phyloP scores from a whole-genome alignment of 2,113 vertebrate genomes.

The Zosterops hypoxanthus region DNA sequence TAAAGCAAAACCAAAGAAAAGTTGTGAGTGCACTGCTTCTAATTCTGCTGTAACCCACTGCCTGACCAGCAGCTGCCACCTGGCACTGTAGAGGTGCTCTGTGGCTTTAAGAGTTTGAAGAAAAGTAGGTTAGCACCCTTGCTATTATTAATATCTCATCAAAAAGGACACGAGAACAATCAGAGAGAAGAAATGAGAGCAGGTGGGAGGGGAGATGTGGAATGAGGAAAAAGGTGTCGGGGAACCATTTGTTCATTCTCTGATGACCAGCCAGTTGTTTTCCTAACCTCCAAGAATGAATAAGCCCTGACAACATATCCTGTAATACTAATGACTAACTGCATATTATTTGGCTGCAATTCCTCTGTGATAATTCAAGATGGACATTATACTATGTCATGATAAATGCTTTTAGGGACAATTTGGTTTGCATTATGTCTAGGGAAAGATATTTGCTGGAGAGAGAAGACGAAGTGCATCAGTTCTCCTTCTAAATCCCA shows the following conservation, averaged over 20 bases:
- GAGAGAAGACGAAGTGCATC: neutral
- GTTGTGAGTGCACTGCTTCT: neutral
- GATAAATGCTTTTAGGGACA: neutral
- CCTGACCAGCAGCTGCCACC: neutral
- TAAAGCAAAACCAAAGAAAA: neutral
- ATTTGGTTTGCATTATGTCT: neutral
- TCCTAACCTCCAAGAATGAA: neutral
- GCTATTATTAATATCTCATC: neutral
- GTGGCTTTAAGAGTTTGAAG: neutral
- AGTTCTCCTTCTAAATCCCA: neutral
- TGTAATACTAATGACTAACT: neutral
- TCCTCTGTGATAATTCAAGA: neutral
- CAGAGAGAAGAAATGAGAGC: neutral
- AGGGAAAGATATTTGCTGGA: neutral
- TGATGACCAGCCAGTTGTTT: neutral
- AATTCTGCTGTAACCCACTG: neutral
- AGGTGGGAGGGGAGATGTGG: neutral
- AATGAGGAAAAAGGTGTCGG: neutral
- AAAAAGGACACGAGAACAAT: neutral
- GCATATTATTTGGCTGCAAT: neutral
- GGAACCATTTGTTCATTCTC: neutral
- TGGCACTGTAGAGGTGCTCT: fast-evolving
- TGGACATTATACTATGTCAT: neutral
- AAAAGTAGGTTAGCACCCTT: neutral
- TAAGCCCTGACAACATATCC: neutral